These are phyloP conservation scores for Pycnomerus fuliginosus DNA, from an alignment of 2,888 invertebrate genomes.

Conservation along the genomic window DNA sequence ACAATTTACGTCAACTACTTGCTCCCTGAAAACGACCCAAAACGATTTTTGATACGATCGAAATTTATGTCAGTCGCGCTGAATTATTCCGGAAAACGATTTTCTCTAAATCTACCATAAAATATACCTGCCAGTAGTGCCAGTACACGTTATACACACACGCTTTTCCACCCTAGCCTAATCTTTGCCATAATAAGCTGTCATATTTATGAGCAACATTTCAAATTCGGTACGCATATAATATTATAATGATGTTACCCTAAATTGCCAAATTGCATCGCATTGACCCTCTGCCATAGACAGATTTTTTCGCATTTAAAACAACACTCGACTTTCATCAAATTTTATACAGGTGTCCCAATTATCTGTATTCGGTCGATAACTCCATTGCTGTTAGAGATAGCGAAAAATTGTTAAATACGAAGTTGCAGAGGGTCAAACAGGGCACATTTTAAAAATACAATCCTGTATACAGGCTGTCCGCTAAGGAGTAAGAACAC, in stretches of 20 bases:
- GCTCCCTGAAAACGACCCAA: constrained; percentile 13
- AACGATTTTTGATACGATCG: constrained; percentile 32
- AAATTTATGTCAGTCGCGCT: constrained; percentile 34
- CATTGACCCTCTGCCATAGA: too few species aligned
- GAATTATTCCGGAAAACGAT: constrained; percentile 28
- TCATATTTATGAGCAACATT: constrained; percentile 31
- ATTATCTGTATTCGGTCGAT: too few species aligned
- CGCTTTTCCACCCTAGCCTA: constrained; percentile 21
- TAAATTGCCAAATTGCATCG: constrained; percentile 21
- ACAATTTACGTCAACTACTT: constrained; percentile 20
- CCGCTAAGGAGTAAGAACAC: too few species aligned
- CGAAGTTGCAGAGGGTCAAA: too few species aligned
- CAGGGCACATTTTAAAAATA: too few species aligned
- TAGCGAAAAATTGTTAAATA: too few species aligned
- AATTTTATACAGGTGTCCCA: too few species aligned
- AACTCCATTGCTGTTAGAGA: too few species aligned
- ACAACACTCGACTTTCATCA: too few species aligned
- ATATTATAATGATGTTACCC: constrained; percentile 23
- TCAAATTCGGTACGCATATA: constrained; percentile 29
- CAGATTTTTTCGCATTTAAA: too few species aligned
- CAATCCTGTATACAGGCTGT: too few species aligned
- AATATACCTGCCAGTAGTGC: constrained; percentile 16
- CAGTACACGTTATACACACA: constrained; percentile 25
- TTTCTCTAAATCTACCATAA: constrained; percentile 26
- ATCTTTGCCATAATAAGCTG: constrained; percentile 28